These are phyloP conservation scores for Ascidia mentula DNA, from an alignment of 23 tunicate species.

Conservation along the genomic window DNA sequence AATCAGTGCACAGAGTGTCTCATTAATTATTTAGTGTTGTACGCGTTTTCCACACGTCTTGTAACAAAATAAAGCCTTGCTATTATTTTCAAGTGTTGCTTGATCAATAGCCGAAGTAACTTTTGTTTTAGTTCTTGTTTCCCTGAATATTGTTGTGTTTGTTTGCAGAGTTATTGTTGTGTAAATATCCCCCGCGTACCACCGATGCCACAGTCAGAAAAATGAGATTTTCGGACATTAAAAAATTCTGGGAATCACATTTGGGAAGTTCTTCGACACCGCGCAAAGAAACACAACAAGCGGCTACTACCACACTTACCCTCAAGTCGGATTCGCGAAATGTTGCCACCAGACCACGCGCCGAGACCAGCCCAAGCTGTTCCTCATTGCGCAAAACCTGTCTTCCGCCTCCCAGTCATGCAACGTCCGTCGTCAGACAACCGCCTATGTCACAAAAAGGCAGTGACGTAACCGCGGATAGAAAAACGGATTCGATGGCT, in stretches of 20 bases:
- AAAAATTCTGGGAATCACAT: conserved; percentile 70
- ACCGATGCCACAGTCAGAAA: too few species aligned
- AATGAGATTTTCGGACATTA: conserved; percentile 73
- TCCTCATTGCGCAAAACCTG: not conserved
- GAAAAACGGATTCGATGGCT: too few species aligned
- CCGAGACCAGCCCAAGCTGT: not conserved
- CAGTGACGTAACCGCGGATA: not conserved
- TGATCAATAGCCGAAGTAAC: too few species aligned
- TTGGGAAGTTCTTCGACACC: not conserved
- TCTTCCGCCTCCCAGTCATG: not conserved
- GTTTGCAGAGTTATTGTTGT: too few species aligned
- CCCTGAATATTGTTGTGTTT: too few species aligned
- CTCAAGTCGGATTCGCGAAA: not conserved
- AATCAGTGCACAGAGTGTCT: too few species aligned
- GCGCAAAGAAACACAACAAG: not conserved
- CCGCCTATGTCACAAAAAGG: not conserved
- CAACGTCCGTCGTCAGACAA: not conserved
- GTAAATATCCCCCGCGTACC: too few species aligned
- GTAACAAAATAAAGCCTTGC: too few species aligned
- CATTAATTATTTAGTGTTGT: too few species aligned
- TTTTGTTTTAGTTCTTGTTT: too few species aligned
- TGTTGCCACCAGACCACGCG: not conserved
- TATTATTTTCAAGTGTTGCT: too few species aligned
- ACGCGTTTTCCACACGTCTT: too few species aligned
- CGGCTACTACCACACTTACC: not conserved